A percentile compares a stretch with the other conserved stretches of the same genome.
phyloP scores from a whole-genome alignment of 2,888 invertebrate species.

The Seira musarum region DNA sequence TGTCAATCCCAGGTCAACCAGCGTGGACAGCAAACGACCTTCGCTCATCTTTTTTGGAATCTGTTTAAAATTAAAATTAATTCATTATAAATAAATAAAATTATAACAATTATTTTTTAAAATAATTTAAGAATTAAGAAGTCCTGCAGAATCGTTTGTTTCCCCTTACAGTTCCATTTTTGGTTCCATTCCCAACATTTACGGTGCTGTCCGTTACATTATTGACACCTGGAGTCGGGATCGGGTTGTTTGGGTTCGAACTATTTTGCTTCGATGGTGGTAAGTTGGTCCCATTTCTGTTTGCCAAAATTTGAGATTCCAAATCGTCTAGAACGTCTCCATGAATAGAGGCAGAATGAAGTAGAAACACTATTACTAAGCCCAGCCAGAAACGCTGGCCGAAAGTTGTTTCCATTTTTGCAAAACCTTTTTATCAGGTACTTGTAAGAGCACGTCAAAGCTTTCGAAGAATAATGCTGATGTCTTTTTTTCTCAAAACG shows the following conservation, averaged over 20 bases:
- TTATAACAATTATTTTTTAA: not conserved
- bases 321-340: constrained; percentile 55
- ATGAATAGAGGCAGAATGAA: not conserved
- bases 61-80: constrained; percentile 23
- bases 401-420: too few relatives aligned
- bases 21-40: constrained; percentile 61
- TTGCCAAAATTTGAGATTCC: constrained; percentile 59
- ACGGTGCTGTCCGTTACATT: constrained; percentile 24
- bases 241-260: not conserved
- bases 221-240: not conserved
- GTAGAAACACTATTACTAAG: not conserved
- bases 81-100: not conserved
- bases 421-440: too few relatives aligned
- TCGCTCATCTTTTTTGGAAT: constrained; percentile 61
- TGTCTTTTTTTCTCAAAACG: too few relatives aligned
- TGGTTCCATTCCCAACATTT: constrained; percentile 29
- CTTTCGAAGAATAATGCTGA: too few relatives aligned
- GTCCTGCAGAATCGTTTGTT: not conserved
- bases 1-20: constrained; percentile 63
- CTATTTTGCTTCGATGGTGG: not conserved
- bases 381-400: not conserved
- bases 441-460: too few relatives aligned
- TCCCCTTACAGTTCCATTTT: constrained; percentile 33
- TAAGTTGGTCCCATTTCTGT: not conserved
- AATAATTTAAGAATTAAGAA: not conserved